Evolutionary conservation across 2,888 invertebrate genomes (phyloP).

Genomic region (Drosophila affinis): DNA sequence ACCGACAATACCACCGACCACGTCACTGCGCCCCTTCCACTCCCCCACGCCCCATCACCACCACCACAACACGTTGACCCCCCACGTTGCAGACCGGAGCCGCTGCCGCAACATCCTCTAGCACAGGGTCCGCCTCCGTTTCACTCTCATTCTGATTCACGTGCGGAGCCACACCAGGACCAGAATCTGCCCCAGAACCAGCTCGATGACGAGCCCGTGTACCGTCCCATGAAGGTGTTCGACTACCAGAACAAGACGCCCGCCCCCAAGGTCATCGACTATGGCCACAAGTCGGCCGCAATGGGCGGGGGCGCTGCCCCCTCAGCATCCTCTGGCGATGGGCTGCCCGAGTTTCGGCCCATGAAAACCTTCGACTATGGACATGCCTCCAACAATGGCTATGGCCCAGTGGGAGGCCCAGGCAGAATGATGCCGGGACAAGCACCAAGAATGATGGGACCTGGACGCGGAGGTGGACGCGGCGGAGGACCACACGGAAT

Average conservation of each 20-base stretch:
- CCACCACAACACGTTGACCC: background rate
- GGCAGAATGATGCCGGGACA: background rate
- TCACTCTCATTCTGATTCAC: background rate
- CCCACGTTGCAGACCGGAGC: conserved; percentile 57
- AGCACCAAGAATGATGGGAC: conserved; percentile 7
- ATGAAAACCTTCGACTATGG: conserved; percentile 89
- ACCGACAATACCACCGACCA: conserved; percentile 12
- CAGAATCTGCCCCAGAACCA: background rate
- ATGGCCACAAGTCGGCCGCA: conserved; percentile 86
- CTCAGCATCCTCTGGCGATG: too few species aligned
- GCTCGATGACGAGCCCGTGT: conserved; percentile 83
- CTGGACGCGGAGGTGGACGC: conserved; percentile 28
- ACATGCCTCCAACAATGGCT: conserved; percentile 84
- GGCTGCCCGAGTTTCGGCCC: conserved; percentile 85
- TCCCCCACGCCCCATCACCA: conserved; percentile 2
- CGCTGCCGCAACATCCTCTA: conserved; percentile 4
- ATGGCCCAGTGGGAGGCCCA: background rate
- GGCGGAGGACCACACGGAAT: conserved; percentile 7
- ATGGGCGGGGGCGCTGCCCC: conserved; percentile 59
- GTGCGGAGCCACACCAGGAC: background rate
- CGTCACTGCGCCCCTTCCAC: conserved; percentile 15
- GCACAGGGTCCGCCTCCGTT: background rate
- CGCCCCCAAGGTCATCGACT: conserved; percentile 88
- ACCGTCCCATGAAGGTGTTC: conserved; percentile 87
- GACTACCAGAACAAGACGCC: conserved; percentile 89